Base-by-base conservation (phyloP, 2,797 vertebrate species). In the Pseudochromis fuscus region DNA sequence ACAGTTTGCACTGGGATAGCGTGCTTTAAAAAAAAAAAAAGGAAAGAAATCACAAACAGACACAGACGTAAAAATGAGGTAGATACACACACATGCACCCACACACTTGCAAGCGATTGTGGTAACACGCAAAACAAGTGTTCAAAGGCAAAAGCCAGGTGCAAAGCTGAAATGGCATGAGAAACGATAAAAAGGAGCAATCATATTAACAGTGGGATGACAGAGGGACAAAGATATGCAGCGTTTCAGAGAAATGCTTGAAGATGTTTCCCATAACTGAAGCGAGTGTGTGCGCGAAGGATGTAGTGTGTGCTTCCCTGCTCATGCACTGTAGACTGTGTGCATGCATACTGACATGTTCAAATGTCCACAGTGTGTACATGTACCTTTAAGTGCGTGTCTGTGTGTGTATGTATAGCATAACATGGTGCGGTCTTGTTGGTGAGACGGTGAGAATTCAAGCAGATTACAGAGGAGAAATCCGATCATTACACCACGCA, bases 401-500 rank as follows among this genome's bases (percentile, higher is more conserved):
- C 56, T 51, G 51, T 44, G 48, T 52, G 72, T 67, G 72, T 46
- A 28, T 40, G 49, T 55, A 62, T 10, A 75, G 66, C 66, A 84
- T 80, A 75, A 84, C 83, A 78, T n/a, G 77, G 81, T 59, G 59
- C 65, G 12, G 75, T 66, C 81, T 78, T 74, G 84, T 64, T 75
- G 80, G 82, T 76, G 86, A 87, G 88, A 89, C 83, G 76, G 87
- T 85, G 86, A 90, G 86, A 90, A 87, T 89, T 81, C 75, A 77
- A 79, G 88, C 79, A 94, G 94, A 95, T 94, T 94, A 94, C 91
- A 94, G 93, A 93, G 93, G 67, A 94, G 88, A 91, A 87, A 92
- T 90, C 66, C 84, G 21, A 92, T 94, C 92, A 94, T 93, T 94
- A 94, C 83, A 49, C 80, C 82, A 78, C 75, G 50, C 87, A 84